phyloP scores from a whole-genome alignment of 2,888 invertebrate genomes.

The Diachrysia chrysitis region DNA sequence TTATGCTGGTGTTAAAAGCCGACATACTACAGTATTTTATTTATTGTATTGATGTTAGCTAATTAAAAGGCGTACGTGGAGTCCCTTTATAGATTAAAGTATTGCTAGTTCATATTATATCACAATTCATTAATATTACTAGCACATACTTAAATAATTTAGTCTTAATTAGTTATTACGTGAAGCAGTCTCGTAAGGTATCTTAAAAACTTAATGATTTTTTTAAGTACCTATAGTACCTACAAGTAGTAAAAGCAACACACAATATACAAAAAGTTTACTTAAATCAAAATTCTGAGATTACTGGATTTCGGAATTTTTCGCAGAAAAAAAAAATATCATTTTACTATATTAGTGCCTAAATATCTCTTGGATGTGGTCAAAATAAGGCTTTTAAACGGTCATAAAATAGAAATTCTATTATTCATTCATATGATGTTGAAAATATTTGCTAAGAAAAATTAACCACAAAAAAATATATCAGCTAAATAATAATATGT shows the following conservation, averaged over 20 bases:
- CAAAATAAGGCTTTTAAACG: too few relatives aligned
- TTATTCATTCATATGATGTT: too few relatives aligned
- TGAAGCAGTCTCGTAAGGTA: conserved; percentile 23
- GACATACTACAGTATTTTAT: conserved; percentile 62
- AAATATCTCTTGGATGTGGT: too few relatives aligned
- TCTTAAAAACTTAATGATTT: not conserved
- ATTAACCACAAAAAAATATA: too few relatives aligned
- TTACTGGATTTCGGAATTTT: too few relatives aligned
- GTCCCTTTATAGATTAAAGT: conserved; percentile 53
- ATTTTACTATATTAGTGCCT: too few relatives aligned
- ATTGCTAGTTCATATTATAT: conserved; percentile 34
- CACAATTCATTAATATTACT: conserved; percentile 31
- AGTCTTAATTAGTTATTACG: conserved; percentile 19
- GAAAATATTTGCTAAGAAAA: too few relatives aligned
- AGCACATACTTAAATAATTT: conserved; percentile 32
- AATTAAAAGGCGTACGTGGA: conserved; percentile 56
- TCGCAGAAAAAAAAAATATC: too few relatives aligned
- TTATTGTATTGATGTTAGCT: conserved; percentile 65
- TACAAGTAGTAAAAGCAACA: not conserved
- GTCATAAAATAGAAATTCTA: too few relatives aligned
- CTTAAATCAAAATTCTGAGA: too few relatives aligned
- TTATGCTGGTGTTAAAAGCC: conserved; percentile 34
- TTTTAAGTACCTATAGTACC: not conserved
- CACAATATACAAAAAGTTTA: too few relatives aligned
- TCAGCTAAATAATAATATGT: too few relatives aligned